Conservation (phyloP, 2,888 invertebrate species). For the Hydriomena furcata region DNA sequence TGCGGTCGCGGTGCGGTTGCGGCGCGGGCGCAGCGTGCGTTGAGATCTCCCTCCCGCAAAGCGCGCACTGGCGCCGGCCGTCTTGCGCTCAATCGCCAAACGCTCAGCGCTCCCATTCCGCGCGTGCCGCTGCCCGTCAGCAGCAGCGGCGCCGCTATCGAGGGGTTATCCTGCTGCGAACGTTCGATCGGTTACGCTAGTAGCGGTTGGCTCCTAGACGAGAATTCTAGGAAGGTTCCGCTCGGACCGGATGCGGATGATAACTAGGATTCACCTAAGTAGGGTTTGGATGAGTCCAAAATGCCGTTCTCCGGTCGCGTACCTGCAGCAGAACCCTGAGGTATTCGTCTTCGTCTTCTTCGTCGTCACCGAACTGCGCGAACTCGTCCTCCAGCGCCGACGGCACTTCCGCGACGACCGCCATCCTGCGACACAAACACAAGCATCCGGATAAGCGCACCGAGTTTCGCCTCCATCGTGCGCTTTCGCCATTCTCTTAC, state of each 20-base stretch:
- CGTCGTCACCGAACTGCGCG: neutral
- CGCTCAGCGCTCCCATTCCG: slow-evolving; percentile 39
- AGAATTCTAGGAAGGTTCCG: too few relatives aligned
- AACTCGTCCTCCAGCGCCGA: slow-evolving; percentile 13
- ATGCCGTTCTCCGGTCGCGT: too few relatives aligned
- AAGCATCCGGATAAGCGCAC: neutral
- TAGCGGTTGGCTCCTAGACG: too few relatives aligned
- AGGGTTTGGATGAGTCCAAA: too few relatives aligned
- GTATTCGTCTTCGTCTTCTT: neutral
- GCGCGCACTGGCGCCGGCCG: slow-evolving; percentile 40
- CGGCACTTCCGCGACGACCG: slow-evolving; percentile 41
- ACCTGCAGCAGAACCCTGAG: neutral
- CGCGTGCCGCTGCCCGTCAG: slow-evolving; percentile 36
- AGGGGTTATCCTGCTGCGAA: too few relatives aligned
- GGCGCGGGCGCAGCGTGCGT: slow-evolving; percentile 34
- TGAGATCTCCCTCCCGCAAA: slow-evolving; percentile 31
- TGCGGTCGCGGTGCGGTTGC: slow-evolving; percentile 26
- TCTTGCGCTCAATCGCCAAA: slow-evolving; percentile 46
- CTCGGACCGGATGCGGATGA: too few relatives aligned
- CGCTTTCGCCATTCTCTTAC: slow-evolving; percentile 40
- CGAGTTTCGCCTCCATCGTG: neutral
- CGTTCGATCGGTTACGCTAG: too few relatives aligned
- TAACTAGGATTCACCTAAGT: too few relatives aligned
- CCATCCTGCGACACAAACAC: slow-evolving; percentile 38
- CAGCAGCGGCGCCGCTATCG: slow-evolving; percentile 26